Percentiles rank a stretch among this genome's conserved stretches.
Conservation (phyloP, 2,113 vertebrate genomes). For the Nannospalax galili region DNA sequence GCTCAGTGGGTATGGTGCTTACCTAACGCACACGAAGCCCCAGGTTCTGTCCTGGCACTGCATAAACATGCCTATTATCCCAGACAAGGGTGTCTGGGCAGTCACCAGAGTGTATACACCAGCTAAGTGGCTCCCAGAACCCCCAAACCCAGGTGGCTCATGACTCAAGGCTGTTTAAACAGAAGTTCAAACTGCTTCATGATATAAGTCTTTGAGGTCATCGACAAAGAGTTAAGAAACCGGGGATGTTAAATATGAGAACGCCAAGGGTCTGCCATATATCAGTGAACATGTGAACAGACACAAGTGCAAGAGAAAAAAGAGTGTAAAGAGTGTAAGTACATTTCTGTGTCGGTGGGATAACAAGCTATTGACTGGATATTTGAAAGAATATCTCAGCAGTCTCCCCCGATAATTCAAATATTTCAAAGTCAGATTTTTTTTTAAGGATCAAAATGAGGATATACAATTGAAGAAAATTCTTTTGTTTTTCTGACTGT, state of each 20-base stretch:
- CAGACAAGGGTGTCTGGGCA: neutral
- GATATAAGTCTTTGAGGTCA: constrained; percentile 71
- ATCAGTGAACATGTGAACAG: constrained; percentile 63
- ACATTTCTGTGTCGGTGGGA: constrained; percentile 21
- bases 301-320: constrained; percentile 3
- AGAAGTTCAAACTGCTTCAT: constrained; percentile 55
- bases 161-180: constrained; percentile 51
- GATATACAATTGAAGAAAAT: neutral
- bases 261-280: constrained; percentile 51
- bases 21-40: neutral
- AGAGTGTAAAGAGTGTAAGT: neutral
- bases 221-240: constrained; percentile 66
- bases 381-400: constrained; percentile 29
- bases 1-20: too few species aligned
- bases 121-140: neutral
- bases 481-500: neutral
- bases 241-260: constrained; percentile 53
- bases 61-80: neutral
- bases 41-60: neutral
- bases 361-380: constrained; percentile 32
- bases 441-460: constrained; percentile 50
- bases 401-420: neutral
- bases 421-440: constrained; percentile 39
- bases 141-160: neutral
- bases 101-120: neutral